These are phyloP conservation scores for Blera fallax DNA, from an alignment of 2,888 invertebrate genomes.

Conservation along the genomic window DNA sequence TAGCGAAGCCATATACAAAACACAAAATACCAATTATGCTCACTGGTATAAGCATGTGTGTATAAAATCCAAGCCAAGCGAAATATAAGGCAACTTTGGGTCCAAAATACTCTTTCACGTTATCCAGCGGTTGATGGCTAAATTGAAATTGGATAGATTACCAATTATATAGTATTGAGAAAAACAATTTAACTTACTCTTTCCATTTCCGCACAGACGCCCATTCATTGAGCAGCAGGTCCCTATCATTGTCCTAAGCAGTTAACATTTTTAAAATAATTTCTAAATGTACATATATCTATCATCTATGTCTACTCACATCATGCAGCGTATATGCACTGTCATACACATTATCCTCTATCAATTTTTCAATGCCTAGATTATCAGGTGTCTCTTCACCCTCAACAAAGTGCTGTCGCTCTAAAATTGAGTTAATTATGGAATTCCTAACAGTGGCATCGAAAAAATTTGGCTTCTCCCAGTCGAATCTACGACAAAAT, in stretches of 20 bases:
- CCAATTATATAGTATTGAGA: not conserved
- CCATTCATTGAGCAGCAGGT: slow-evolving; percentile 87
- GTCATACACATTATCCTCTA: slow-evolving; percentile 85
- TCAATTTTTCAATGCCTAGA: slow-evolving; percentile 86
- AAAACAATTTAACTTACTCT: slow-evolving; percentile 82
- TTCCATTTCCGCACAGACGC: slow-evolving; percentile 87
- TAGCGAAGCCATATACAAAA: slow-evolving; percentile 84
- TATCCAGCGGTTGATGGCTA: slow-evolving; percentile 87
- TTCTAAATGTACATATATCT: slow-evolving; percentile 64
- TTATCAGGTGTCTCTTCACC: slow-evolving; percentile 82
- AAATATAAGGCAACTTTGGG: slow-evolving; percentile 91
- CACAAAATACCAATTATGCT: slow-evolving; percentile 87
- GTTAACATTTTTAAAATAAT: not conserved
- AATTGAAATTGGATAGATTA: not conserved
- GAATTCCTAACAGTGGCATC: slow-evolving; percentile 85
- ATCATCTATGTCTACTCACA: slow-evolving; percentile 83
- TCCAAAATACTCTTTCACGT: slow-evolving; percentile 90
- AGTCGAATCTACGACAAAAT: slow-evolving; percentile 84
- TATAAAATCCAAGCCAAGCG: slow-evolving; percentile 93
- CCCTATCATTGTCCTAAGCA: slow-evolving; percentile 83
- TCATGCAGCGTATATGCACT: slow-evolving; percentile 90
- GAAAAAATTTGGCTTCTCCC: slow-evolving; percentile 86
- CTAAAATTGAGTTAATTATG: slow-evolving; percentile 89
- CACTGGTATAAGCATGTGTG: slow-evolving; percentile 90
- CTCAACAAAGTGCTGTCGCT: slow-evolving; percentile 86